These are phyloP conservation scores for Andrena cerasifolii DNA, from an alignment of 1,140 invertebrate species.

Conservation along the genomic window DNA sequence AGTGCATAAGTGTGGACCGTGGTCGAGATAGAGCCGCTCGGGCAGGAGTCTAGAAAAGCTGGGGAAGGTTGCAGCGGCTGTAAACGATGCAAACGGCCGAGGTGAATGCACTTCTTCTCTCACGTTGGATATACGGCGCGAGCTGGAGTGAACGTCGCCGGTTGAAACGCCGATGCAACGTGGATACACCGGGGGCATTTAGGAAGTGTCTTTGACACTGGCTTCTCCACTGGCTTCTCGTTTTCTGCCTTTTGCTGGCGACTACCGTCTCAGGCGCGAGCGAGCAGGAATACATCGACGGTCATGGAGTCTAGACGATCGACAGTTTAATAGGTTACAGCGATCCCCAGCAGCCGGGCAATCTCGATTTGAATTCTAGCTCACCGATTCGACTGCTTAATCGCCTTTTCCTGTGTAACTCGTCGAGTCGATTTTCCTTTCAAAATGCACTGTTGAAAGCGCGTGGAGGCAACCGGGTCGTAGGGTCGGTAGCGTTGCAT, in stretches of 20 bases:
- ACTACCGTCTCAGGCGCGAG: no score
- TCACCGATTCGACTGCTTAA: no score
- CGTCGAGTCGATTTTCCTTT: no score
- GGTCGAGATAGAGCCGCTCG: constrained; percentile 60
- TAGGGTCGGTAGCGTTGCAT: no score
- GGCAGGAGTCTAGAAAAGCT: constrained; percentile 46
- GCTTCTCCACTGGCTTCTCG: not conserved
- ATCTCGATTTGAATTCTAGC: no score
- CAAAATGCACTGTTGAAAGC: no score
- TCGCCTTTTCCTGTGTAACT: no score
- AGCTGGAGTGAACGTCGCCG: constrained; percentile 4
- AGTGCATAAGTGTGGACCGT: constrained; percentile 67
- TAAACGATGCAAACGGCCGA: constrained; percentile 51
- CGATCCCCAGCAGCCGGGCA: no score
- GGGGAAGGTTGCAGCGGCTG: constrained; percentile 41
- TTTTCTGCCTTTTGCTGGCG: constrained; percentile 16
- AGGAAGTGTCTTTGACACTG: constrained; percentile 6
- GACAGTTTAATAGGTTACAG: no score
- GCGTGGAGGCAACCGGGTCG: no score
- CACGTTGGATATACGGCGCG: constrained; percentile 31
- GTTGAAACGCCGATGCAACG: constrained; percentile 30
- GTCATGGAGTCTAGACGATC: no score
- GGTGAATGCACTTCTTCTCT: constrained; percentile 69
- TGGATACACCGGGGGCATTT: constrained; percentile 23
- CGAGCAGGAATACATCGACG: not conserved